Evolutionary conservation across 1,140 invertebrate genomes (phyloP), one percentile per base, ranked within the genome.

Genomic region (Mizuhopecten yessoensis): DNA sequence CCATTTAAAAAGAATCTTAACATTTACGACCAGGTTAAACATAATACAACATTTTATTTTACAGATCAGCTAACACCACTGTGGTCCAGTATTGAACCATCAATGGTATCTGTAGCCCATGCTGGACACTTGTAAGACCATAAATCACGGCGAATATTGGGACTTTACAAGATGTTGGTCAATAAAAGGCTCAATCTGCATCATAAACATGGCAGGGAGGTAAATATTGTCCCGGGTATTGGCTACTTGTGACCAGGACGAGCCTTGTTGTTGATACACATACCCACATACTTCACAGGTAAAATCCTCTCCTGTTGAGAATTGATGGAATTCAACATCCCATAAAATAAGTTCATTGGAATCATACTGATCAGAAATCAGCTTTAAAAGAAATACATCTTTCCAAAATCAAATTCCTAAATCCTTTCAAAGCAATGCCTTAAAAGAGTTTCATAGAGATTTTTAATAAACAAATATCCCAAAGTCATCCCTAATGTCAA

Each of bases 131-230:
- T 45, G 42, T 45, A 17, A 45, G 42, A 45, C 57, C 57, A 75
- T 75, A 75, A 75, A 75, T 75, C n/a, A 75, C 23, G 0, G n/a
- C 29, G 5, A 3, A n/a, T 75, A 75, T 75, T n/a, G 57, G n/a
- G 23, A 75, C 57, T 75, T 75, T n/a, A 75, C 57, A 75, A 75
- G 57, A 75, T 29, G n/a, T n/a, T 75, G 23, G 57, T 75, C 57
- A 75, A 75, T 75, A 75, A 75, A 75, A n/a, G 23, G 57, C n/a
- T 75, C 57, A 75, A 75, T 75, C 23, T 75, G 57, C 57, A 75
- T 75, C 57, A 75, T 75, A 75, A 75, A 75, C 5, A 75, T n/a
- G 57, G n/a, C 57, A 75, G 23, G 0, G 11, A 29, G 23, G n/a
- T 75, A 75, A 75, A 75, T 75, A 75, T 75, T 75, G 57, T 23